A percentile compares a stretch with the other conserved stretches of the same genome.
Conservation (phyloP, 2,797 vertebrate species). For the Xiphophorus birchmanni region DNA sequence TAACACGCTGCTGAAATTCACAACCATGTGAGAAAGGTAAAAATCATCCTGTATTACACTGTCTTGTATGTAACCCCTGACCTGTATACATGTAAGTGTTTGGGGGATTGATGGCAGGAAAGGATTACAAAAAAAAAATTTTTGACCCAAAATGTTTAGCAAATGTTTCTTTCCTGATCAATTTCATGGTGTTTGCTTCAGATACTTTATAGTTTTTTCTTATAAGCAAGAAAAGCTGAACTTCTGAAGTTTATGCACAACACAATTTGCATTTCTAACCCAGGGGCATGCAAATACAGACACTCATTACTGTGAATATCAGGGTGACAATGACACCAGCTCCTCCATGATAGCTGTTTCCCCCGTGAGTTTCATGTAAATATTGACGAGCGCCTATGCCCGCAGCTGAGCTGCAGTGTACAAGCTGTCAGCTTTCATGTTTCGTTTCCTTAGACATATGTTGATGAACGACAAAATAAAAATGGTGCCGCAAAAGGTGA, state of each 20-base stretch:
- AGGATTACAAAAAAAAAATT: background rate
- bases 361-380: constrained; percentile 63
- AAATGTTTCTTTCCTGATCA: background rate
- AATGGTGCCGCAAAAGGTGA: constrained; percentile 44
- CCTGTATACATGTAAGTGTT: background rate
- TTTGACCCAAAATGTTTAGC: background rate
- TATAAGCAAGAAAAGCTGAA: background rate
- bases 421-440: constrained; percentile 47
- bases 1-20: too few species aligned
- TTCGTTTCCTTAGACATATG: constrained; percentile 60
- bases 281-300: constrained; percentile 6
- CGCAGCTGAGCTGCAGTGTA: constrained; percentile 11
- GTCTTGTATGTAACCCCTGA: background rate
- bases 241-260: constrained; percentile 34
- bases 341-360: constrained; percentile 30
- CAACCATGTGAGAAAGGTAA: background rate
- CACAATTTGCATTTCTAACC: constrained; percentile 11
- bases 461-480: constrained; percentile 25
- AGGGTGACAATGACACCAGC: constrained; percentile 36
- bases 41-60: background rate
- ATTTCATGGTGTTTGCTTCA: background rate
- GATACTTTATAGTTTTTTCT: background rate
- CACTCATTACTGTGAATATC: constrained; percentile 18
- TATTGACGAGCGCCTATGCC: constrained; percentile 52
- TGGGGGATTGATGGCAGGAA: background rate